Conservation (phyloP, 2,113 vertebrate genomes). For the Scartelaos histophorus region DNA sequence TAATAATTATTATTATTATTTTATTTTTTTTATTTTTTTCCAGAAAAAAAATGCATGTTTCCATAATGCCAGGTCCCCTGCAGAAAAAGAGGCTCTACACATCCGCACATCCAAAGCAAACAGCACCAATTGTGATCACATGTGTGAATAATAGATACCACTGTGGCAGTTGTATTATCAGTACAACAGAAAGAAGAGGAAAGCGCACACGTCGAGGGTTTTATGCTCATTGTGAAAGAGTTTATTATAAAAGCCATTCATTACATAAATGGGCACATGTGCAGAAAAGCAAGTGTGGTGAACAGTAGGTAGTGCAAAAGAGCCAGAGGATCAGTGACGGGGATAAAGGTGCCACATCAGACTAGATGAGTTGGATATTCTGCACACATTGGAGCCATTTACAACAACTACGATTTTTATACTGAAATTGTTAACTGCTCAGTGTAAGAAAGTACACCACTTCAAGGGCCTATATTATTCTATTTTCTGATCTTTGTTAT, state of each 20-base stretch:
- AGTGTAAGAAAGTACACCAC: no score
- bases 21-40: neutral
- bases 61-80: neutral
- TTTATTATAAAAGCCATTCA: neutral
- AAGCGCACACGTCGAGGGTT: neutral
- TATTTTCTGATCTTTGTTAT: no score
- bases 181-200: neutral
- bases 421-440: neutral
- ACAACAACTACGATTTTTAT: neutral
- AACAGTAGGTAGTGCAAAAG: neutral
- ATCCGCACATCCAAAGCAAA: neutral
- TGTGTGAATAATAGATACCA: neutral
- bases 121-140: neutral
- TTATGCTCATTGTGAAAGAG: neutral
- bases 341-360: neutral
- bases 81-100: neutral
- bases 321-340: neutral
- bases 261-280: neutral
- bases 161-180: neutral
- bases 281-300: neutral
- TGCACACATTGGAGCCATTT: neutral
- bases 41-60: neutral
- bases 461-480: no score
- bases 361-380: neutral
- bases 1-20: neutral